These are phyloP conservation scores for Limnothrissa miodon DNA, from an alignment of 2,113 vertebrate species.

Conservation along the genomic window DNA sequence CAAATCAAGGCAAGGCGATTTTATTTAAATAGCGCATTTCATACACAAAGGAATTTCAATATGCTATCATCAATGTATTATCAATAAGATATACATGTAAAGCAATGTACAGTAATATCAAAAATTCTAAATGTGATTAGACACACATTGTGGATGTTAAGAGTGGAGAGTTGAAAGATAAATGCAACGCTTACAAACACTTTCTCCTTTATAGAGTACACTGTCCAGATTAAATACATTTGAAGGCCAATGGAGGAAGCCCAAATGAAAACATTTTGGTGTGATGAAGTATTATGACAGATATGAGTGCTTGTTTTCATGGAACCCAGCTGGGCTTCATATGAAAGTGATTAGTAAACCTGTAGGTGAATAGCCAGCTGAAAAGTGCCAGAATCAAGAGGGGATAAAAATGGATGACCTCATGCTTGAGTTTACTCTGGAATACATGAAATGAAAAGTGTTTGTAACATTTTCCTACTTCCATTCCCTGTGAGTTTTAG, in stretches of 20 bases:
- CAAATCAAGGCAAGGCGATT: too few relatives aligned
- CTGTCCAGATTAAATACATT: neutral
- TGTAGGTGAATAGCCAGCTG: neutral
- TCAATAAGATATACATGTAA: too few relatives aligned
- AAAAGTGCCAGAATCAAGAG: neutral
- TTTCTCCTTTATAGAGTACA: neutral
- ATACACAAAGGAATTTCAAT: too few relatives aligned
- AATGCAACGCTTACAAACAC: neutral
- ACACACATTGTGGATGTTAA: neutral
- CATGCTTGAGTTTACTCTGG: constrained; percentile 1
- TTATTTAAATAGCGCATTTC: too few relatives aligned
- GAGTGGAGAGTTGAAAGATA: too few relatives aligned
- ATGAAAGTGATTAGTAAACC: neutral
- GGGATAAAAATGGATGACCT: neutral
- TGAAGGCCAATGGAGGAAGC: neutral
- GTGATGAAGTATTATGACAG: neutral
- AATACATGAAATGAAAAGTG: constrained; percentile 9
- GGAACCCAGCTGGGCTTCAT: neutral
- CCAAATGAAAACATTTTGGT: neutral
- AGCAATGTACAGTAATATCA: too few relatives aligned
- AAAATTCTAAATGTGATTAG: too few relatives aligned
- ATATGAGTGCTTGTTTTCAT: neutral
- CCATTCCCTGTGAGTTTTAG: neutral
- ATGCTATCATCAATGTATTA: too few relatives aligned
- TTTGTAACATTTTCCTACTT: constrained; percentile 9